These are phyloP conservation scores for Rhopalosiphum padi DNA, from an alignment of 1,140 invertebrate species.

Conservation along the genomic window DNA sequence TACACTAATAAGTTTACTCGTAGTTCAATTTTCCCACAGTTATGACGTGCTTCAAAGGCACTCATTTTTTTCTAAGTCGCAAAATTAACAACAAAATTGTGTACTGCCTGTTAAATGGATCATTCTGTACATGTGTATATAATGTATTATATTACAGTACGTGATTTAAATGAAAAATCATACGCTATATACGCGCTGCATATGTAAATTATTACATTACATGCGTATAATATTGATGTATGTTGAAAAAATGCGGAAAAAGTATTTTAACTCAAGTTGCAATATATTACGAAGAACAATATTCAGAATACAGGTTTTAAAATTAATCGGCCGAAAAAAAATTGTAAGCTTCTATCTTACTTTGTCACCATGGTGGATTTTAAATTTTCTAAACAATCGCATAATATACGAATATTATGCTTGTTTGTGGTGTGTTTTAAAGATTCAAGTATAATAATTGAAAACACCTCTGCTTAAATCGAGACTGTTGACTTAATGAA, in stretches of 20 bases:
- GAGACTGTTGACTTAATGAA: background rate
- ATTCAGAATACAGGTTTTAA: background rate
- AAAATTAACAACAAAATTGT: background rate
- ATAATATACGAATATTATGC: too few species aligned
- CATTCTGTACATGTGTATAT: too few species aligned
- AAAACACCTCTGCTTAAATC: background rate
- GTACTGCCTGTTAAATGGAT: background rate
- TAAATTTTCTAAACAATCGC: background rate
- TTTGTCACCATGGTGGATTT: background rate
- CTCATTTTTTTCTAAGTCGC: background rate
- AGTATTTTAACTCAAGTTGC: background rate
- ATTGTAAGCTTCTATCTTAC: background rate
- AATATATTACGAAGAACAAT: background rate
- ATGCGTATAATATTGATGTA: background rate
- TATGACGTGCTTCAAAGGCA: background rate
- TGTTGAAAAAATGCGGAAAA: background rate
- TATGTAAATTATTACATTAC: background rate
- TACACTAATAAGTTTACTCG: background rate
- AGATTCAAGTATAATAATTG: background rate
- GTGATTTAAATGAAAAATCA: conserved; percentile 5
- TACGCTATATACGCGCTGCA: background rate
- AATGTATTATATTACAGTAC: background rate
- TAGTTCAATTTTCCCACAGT: background rate
- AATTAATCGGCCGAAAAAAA: background rate
- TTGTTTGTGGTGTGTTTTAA: background rate